These are phyloP conservation scores for Psittacara wagleri DNA, from an alignment of 2,113 vertebrate species.

Conservation along the genomic window DNA sequence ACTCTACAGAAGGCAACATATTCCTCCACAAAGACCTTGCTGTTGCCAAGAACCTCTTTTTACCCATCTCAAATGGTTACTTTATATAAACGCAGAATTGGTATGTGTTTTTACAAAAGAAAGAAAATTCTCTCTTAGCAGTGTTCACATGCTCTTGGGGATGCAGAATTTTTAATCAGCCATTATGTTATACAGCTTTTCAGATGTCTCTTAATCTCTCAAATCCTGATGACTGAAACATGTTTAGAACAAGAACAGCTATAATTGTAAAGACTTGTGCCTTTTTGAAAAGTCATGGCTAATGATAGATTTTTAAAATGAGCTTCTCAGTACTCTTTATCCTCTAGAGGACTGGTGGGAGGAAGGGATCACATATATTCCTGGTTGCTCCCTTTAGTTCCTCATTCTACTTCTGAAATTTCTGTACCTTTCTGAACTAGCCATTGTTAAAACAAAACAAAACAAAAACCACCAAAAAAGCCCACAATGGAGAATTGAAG, in stretches of 20 bases:
- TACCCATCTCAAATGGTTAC: neutral
- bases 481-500: neutral
- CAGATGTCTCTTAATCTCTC: neutral
- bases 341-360: neutral
- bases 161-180: neutral
- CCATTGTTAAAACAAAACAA: neutral
- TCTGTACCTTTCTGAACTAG: neutral
- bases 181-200: neutral
- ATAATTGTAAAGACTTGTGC: neutral
- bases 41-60: constrained; percentile 1
- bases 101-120: neutral
- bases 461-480: neutral
- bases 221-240: neutral
- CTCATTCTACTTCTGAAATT: neutral
- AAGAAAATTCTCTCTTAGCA: neutral
- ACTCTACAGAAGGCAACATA: constrained; percentile 12
- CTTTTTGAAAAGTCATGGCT: constrained; percentile 33
- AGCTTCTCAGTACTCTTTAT: neutral
- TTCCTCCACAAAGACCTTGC: constrained; percentile 12
- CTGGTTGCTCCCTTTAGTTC: neutral
- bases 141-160: neutral
- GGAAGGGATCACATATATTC: neutral
- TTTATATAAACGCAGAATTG: neutral
- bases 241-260: constrained; percentile 26
- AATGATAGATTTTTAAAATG: constrained; percentile 27